A percentile compares a stretch with the other conserved stretches of the same genome.
phyloP scores from a whole-genome alignment of 1,140 invertebrate genomes.

The Potamilus streckersoni region DNA sequence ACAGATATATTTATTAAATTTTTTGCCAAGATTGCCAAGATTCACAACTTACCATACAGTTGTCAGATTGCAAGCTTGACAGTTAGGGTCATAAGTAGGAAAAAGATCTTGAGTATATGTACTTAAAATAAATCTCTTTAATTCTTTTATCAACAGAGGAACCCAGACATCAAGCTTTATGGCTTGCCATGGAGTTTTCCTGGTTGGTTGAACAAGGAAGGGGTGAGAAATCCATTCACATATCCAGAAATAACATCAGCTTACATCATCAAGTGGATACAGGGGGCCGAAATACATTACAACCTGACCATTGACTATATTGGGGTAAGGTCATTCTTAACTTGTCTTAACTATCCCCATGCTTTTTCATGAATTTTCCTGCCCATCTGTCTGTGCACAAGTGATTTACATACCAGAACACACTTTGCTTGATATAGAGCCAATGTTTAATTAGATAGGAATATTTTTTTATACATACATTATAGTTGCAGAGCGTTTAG shows the following conservation, averaged over 20 bases:
- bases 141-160: constrained; percentile 46
- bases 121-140: not conserved
- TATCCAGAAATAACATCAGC: constrained; percentile 40
- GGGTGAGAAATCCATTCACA: constrained; percentile 48
- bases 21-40: too few species aligned
- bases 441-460: too few species aligned
- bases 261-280: constrained; percentile 60
- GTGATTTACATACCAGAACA: too few species aligned
- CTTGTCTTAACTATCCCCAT: not conserved
- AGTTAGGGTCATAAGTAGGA: not conserved
- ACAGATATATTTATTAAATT: too few species aligned
- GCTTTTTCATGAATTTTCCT: too few species aligned
- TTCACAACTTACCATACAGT: too few species aligned
- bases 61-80: too few species aligned
- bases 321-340: constrained; percentile 28
- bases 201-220: constrained; percentile 53
- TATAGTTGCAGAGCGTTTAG: too few species aligned
- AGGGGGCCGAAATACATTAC: constrained; percentile 50
- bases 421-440: too few species aligned
- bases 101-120: too few species aligned
- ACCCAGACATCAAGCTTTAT: constrained; percentile 62
- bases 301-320: constrained; percentile 55
- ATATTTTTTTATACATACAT: too few species aligned
- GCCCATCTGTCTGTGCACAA: too few species aligned
- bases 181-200: constrained; percentile 63